Conservation (phyloP, 2,113 vertebrate species). For the Chionodraco myersi region DNA sequence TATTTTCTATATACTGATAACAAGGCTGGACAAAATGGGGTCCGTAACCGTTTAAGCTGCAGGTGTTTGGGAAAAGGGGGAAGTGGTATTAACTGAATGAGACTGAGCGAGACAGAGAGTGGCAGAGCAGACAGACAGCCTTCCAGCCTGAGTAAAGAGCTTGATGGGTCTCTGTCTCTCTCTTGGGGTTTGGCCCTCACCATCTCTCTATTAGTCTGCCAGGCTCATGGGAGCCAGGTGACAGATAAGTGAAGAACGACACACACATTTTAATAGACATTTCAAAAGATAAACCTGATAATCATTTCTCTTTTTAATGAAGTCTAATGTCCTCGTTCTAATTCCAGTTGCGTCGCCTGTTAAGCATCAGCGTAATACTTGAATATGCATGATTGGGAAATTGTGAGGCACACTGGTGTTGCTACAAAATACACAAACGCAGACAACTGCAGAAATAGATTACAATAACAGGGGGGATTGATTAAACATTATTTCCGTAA, state of each 20-base stretch:
- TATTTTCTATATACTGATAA: conserved; percentile 7
- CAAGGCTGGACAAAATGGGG: conserved; percentile 6
- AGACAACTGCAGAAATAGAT: conserved; percentile 82
- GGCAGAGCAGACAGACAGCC: conserved; percentile 69
- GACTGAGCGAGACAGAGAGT: conserved; percentile 52
- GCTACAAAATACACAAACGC: conserved; percentile 73
- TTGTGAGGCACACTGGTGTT: conserved; percentile 60
- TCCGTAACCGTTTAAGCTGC: conserved; percentile 18
- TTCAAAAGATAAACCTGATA: conserved; percentile 88
- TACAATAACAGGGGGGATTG: conserved; percentile 78
- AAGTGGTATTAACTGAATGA: conserved; percentile 40
- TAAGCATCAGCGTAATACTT: conserved; percentile 80
- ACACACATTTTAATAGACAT: conserved; percentile 87
- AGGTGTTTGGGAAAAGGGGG: conserved; percentile 5
- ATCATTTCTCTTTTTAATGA: conserved; percentile 87
- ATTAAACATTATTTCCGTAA: conserved; percentile 85
- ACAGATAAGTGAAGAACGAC: conserved; percentile 85
- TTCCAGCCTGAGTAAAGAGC: conserved; percentile 72
- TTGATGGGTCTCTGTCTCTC: conserved; percentile 75
- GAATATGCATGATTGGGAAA: conserved; percentile 84
- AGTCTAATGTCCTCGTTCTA: conserved; percentile 85
- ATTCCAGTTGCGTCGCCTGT: conserved; percentile 81
- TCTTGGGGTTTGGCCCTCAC: conserved; percentile 79
- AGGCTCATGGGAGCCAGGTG: conserved; percentile 84
- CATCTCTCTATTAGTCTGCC: conserved; percentile 84